Evolutionary conservation across 2,113 vertebrate species (phyloP).

Genomic region (Lophotis ruficrista): DNA sequence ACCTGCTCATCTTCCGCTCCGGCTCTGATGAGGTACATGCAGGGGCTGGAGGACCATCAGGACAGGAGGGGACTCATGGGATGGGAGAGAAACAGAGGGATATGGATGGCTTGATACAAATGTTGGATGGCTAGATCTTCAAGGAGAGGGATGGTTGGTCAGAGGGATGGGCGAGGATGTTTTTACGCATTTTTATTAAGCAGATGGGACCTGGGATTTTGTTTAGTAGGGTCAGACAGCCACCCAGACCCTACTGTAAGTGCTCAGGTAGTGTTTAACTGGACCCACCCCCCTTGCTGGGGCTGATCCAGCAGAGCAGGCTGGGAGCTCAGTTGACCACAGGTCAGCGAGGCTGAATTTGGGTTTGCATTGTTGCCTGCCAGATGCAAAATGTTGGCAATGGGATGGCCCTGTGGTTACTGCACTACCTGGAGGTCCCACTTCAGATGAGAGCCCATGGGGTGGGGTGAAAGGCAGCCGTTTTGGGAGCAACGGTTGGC

Average conservation of each 20-base stretch:
- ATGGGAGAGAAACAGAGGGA: background rate
- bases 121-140: background rate
- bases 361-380: background rate
- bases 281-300: background rate
- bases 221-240: background rate
- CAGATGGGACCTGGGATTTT: background rate
- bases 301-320: background rate
- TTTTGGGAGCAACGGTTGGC: background rate
- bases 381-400: background rate
- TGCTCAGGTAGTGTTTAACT: background rate
- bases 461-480: background rate
- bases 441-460: background rate
- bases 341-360: rapidly evolving
- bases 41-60: background rate
- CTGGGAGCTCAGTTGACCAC: background rate
- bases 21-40: conserved; percentile 91
- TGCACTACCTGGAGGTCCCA: background rate
- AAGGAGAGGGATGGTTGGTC: background rate
- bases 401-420: background rate
- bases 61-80: background rate
- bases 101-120: background rate
- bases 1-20: conserved; percentile 94
- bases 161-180: background rate
- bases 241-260: background rate
- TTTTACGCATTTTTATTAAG: background rate